Percentiles rank a stretch among this genome's conserved stretches.
Evolutionary conservation across 2,888 invertebrate genomes (phyloP).

Genomic region (Brenthis daphne): DNA sequence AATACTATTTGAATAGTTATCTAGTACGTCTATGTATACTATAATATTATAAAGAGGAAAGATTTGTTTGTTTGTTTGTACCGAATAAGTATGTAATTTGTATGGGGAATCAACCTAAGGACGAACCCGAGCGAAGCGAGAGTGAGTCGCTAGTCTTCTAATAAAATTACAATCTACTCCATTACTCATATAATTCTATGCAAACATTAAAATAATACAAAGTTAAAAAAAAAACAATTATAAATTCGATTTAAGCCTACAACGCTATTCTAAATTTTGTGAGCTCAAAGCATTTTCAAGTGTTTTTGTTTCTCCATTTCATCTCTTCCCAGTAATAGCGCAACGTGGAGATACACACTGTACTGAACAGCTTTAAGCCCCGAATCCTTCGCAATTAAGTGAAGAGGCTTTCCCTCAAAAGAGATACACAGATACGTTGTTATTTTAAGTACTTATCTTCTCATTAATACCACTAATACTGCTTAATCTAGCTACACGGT

Average conservation of each 20-base stretch:
- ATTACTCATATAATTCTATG: no score
- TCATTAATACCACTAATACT: conserved; percentile 18
- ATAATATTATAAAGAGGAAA: no score
- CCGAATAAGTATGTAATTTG: no score
- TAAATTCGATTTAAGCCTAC: background rate
- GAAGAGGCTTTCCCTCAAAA: conserved; percentile 17
- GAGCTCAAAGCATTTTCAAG: conserved; percentile 3
- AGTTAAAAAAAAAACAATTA: background rate
- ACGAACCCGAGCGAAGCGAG: no score
- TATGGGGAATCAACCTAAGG: no score
- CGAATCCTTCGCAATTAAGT: conserved; percentile 18
- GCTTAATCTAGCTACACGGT: conserved; percentile 1
- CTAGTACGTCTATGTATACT: no score
- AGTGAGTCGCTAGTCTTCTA: no score
- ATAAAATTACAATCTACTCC: no score
- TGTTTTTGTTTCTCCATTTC: conserved; percentile 14
- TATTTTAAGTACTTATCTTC: conserved; percentile 19
- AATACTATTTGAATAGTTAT: no score
- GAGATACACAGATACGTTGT: conserved; percentile 17
- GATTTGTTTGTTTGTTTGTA: no score
- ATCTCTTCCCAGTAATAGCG: conserved; percentile 15
- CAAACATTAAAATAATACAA: no score
- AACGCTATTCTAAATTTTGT: background rate
- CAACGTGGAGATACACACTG: conserved; percentile 18
- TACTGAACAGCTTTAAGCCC: conserved; percentile 12